Evolutionary conservation across 2,113 vertebrate species (phyloP).

Genomic region (Gymnogyps californianus): DNA sequence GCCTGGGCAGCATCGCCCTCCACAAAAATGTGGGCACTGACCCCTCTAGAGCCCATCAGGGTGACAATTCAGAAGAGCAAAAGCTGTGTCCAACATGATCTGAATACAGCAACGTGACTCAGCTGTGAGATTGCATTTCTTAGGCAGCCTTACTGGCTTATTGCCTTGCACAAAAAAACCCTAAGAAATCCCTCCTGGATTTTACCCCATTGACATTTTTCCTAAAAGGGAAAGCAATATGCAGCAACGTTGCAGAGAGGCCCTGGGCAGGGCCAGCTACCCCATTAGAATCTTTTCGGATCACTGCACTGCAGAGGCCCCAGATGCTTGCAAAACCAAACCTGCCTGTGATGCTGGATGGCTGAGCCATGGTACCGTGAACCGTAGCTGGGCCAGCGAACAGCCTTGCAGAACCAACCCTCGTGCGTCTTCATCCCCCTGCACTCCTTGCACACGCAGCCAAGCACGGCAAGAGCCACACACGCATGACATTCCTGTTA

Average conservation of each 20-base stretch:
- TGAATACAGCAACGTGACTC: neutral
- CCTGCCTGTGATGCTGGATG: too few species aligned
- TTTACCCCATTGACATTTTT: neutral
- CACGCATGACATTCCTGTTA: rapidly evolving
- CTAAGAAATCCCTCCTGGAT: neutral
- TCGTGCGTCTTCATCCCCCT: rapidly evolving
- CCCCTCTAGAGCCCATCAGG: neutral
- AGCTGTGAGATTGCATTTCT: neutral
- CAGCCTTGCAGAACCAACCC: neutral
- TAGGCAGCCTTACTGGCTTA: neutral
- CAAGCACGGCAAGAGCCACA: rapidly evolving
- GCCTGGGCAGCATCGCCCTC: neutral
- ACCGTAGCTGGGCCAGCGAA: neutral
- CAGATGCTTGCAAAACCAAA: neutral
- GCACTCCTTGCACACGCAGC: neutral
- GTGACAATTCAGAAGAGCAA: neutral
- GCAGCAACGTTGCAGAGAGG: neutral
- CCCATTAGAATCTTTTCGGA: rapidly evolving
- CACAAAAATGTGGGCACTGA: neutral
- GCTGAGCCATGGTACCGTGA: rapidly evolving
- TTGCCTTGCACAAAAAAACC: neutral
- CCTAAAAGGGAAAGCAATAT: neutral
- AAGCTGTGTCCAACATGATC: neutral
- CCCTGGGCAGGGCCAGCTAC: neutral
- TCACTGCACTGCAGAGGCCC: neutral